Evolutionary conservation across 2,113 vertebrate species (phyloP).

Genomic region (Dinomys branickii): DNA sequence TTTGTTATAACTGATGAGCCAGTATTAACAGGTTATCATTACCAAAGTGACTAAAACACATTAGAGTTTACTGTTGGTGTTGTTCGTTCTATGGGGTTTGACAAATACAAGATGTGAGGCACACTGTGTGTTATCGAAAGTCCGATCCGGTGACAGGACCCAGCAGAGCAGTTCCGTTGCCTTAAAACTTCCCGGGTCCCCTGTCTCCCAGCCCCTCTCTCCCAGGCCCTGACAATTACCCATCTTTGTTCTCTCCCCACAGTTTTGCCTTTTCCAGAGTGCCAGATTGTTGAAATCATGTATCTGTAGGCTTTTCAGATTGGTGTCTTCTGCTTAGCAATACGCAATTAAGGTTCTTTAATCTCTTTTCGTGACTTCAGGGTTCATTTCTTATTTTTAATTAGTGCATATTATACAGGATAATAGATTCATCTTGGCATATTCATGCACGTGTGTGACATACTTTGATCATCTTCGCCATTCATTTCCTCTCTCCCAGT

Average conservation of each 20-base stretch:
- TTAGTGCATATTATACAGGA: neutral
- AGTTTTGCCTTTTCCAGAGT: neutral
- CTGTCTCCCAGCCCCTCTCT: accelerated
- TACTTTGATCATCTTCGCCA: neutral
- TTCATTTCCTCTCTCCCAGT: neutral
- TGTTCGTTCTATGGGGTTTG: neutral
- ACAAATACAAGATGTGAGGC: neutral
- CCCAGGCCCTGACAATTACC: neutral
- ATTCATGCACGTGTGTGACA: neutral
- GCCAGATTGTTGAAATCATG: neutral
- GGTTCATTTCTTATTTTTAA: neutral
- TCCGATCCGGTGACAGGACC: neutral
- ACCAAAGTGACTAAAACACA: neutral
- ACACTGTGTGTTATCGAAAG: neutral
- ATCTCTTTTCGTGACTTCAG: neutral
- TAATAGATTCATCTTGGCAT: neutral
- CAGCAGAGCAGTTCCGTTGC: neutral
- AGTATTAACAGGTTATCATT: neutral
- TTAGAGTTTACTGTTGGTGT: neutral
- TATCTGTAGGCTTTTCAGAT: neutral
- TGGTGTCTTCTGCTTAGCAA: neutral
- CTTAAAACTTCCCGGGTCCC: neutral
- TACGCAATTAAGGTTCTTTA: neutral
- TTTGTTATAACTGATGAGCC: neutral
- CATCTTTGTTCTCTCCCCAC: neutral